Evolutionary conservation across 2,797 vertebrate genomes (phyloP).

Genomic region (Tenualosa thibaudeaui): DNA sequence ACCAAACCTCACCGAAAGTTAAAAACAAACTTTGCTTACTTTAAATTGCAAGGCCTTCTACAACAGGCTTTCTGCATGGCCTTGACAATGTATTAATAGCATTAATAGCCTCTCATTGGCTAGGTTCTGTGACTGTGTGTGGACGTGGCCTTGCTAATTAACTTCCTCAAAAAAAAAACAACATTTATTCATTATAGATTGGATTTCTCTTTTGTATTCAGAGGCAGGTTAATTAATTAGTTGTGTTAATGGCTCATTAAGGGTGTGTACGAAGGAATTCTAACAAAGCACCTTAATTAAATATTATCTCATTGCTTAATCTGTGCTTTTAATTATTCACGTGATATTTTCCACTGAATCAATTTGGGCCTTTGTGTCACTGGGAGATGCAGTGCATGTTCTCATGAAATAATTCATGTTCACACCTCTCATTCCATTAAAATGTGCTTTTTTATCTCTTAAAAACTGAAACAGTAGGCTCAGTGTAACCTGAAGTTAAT

Average conservation of each 20-base stretch:
- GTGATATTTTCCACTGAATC: constrained; percentile 76
- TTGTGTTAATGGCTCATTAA: constrained; percentile 80
- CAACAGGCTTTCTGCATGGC: neutral
- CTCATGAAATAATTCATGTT: constrained; percentile 65
- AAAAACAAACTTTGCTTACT: neutral
- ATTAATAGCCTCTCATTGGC: neutral
- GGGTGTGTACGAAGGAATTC: constrained; percentile 71
- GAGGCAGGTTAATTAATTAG: constrained; percentile 79
- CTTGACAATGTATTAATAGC: neutral
- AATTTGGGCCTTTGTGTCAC: constrained; percentile 64
- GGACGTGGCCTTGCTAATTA: constrained; percentile 72
- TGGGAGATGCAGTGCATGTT: constrained; percentile 67
- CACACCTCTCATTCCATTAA: constrained; percentile 67
- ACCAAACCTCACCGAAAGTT: neutral
- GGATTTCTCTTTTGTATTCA: constrained; percentile 75
- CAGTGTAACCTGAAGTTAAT: constrained; percentile 58
- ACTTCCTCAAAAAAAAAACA: constrained; percentile 68
- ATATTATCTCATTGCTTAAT: constrained; percentile 85
- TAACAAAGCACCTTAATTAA: constrained; percentile 81
- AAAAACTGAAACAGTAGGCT: constrained; percentile 63
- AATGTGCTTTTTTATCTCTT: constrained; percentile 71
- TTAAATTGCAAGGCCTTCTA: neutral
- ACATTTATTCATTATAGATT: constrained; percentile 76
- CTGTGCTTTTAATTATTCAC: constrained; percentile 82
- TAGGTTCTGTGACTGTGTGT: constrained; percentile 56